Conservation (phyloP, 2,888 invertebrate species). For the Ennomos fuscantarius region DNA sequence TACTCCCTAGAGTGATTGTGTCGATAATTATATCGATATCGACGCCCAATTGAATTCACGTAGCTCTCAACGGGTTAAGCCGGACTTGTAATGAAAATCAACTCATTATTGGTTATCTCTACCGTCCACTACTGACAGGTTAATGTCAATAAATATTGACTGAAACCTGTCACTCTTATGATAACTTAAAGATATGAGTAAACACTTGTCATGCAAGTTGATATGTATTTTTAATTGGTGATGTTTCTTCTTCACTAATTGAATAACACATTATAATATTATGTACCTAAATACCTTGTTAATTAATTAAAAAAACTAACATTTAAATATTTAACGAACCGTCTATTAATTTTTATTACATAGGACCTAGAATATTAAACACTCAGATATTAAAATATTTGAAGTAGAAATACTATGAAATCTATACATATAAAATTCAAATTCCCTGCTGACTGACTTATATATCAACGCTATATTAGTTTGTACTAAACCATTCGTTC, state of each 20-base stretch:
- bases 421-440: too few relatives aligned
- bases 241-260: neutral
- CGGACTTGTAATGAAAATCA: conserved; percentile 25
- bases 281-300: too few relatives aligned
- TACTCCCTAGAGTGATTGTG: conserved; percentile 44
- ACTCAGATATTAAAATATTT: too few relatives aligned
- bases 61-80: conserved; percentile 3
- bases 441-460: too few relatives aligned
- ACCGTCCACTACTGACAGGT: conserved; percentile 18
- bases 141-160: conserved; percentile 13
- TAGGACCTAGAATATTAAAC: too few relatives aligned
- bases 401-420: too few relatives aligned
- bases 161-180: conserved; percentile 4
- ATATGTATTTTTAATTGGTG: neutral
- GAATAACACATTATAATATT: too few relatives aligned
- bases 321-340: too few relatives aligned
- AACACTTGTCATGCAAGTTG: neutral
- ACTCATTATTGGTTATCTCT: conserved; percentile 21
- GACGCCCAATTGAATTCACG: conserved; percentile 7
- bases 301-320: too few relatives aligned
- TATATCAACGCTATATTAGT: too few relatives aligned
- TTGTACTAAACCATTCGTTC: too few relatives aligned
- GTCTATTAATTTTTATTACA: too few relatives aligned
- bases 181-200: neutral
- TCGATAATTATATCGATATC: conserved; percentile 39